These are phyloP conservation scores for Phoxinus dragarum DNA, from an alignment of 2,797 vertebrate genomes.

Conservation along the genomic window DNA sequence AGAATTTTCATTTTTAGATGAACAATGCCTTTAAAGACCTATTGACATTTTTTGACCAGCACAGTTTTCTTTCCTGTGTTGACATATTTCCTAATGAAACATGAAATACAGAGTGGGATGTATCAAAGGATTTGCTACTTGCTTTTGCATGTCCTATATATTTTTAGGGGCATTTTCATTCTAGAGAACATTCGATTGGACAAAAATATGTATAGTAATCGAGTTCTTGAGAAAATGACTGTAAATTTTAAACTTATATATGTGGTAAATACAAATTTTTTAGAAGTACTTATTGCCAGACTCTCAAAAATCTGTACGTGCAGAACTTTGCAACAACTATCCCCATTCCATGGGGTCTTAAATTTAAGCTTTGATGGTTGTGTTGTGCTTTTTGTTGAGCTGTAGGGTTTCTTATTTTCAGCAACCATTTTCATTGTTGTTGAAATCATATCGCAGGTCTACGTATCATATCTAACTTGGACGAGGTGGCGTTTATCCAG, in stretches of 20 bases:
- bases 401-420: background rate
- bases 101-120: background rate
- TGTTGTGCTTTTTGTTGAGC: background rate
- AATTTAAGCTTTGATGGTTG: background rate
- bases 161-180: background rate
- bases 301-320: background rate
- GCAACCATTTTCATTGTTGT: background rate
- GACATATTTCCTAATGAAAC: background rate
- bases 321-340: no score
- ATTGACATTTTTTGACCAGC: background rate
- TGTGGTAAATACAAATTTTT: background rate
- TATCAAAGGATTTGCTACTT: background rate
- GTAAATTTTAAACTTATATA: background rate
- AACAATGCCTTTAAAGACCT: background rate
- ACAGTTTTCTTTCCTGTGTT: background rate
- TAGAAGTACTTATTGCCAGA: no score
- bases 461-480: constrained; percentile 90
- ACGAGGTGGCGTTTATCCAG: constrained; percentile 96
- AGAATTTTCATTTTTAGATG: background rate
- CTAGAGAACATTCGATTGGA: background rate
- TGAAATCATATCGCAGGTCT: constrained; percentile 79
- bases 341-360: background rate
- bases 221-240: background rate
- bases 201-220: background rate
- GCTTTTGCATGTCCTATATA: background rate